phyloP scores from a whole-genome alignment of 2,113 vertebrate species.

The Phaethornis superciliosus region DNA sequence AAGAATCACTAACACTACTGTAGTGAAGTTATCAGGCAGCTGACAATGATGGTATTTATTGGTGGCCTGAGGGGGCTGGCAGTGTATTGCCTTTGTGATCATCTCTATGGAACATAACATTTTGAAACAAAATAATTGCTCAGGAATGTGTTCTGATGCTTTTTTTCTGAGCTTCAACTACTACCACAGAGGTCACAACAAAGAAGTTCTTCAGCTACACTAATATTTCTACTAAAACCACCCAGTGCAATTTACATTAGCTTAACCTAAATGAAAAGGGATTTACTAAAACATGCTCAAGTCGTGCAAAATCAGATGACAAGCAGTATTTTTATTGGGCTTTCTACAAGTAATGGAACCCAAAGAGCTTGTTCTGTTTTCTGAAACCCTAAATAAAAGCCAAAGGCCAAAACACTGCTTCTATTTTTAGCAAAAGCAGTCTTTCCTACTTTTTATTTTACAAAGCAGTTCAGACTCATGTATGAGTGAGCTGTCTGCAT shows the following conservation, averaged over 20 bases:
- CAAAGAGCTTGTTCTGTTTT: conserved; percentile 17
- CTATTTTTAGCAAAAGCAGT: conserved; percentile 28
- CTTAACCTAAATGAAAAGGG: neutral
- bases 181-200: neutral
- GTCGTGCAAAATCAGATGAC: conserved; percentile 5
- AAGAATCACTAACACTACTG: neutral
- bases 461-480: neutral
- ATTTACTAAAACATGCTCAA: neutral
- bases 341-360: conserved; percentile 40
- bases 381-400: conserved; percentile 19
- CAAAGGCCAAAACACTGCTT: conserved; percentile 7
- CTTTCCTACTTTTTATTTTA: neutral
- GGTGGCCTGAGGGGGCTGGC: neutral
- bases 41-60: neutral
- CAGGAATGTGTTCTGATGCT: neutral
- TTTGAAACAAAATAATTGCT: neutral
- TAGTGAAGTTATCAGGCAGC: neutral
- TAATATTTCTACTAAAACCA: neutral
- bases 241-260: neutral
- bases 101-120: neutral
- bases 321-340: conserved; percentile 1
- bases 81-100: neutral
- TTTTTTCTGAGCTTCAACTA: neutral
- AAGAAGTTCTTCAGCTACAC: conserved; percentile 9
- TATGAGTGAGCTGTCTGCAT: neutral